phyloP scores from a whole-genome alignment of 2,797 vertebrate genomes.

The Argentina silus region DNA sequence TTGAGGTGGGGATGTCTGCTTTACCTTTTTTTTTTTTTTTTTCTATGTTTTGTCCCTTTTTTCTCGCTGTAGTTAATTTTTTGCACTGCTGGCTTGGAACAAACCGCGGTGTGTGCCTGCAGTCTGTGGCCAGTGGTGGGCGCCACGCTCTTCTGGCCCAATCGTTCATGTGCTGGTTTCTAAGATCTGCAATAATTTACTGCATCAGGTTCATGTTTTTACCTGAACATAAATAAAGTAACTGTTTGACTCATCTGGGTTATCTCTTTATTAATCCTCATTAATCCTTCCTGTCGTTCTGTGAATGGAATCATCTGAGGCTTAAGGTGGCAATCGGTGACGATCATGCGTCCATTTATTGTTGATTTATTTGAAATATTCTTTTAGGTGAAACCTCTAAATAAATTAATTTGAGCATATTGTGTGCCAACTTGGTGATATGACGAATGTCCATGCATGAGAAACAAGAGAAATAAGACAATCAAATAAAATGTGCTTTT shows the following conservation, averaged over 20 bases:
- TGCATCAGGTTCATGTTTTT: slow-evolving; percentile 99
- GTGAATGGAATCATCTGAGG: too few relatives aligned
- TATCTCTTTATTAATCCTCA: slow-evolving; percentile 42
- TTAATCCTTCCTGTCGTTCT: neutral
- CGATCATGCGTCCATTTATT: too few relatives aligned
- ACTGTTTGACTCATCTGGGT: slow-evolving; percentile 91
- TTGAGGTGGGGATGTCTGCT: slow-evolving; percentile 80
- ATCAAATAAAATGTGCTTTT: too few relatives aligned
- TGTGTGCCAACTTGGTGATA: too few relatives aligned
- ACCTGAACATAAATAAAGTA: slow-evolving; percentile 99
- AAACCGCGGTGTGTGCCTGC: slow-evolving; percentile 88
- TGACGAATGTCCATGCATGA: too few relatives aligned
- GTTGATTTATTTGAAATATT: too few relatives aligned
- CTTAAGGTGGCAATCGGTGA: too few relatives aligned
- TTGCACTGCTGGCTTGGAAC: slow-evolving; percentile 87
- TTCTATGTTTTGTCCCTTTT: slow-evolving; percentile 69
- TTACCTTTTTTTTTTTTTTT: slow-evolving; percentile 46
- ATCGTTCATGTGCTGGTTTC: slow-evolving; percentile 98
- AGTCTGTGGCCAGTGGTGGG: slow-evolving; percentile 89
- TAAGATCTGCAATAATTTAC: slow-evolving; percentile 99
- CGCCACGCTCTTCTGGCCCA: slow-evolving; percentile 89
- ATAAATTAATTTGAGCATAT: too few relatives aligned
- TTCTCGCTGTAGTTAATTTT: slow-evolving; percentile 64
- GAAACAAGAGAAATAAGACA: too few relatives aligned
- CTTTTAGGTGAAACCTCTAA: too few relatives aligned